phyloP scores from a whole-genome alignment of 2,888 invertebrate genomes.

The Nymphalis urticae region DNA sequence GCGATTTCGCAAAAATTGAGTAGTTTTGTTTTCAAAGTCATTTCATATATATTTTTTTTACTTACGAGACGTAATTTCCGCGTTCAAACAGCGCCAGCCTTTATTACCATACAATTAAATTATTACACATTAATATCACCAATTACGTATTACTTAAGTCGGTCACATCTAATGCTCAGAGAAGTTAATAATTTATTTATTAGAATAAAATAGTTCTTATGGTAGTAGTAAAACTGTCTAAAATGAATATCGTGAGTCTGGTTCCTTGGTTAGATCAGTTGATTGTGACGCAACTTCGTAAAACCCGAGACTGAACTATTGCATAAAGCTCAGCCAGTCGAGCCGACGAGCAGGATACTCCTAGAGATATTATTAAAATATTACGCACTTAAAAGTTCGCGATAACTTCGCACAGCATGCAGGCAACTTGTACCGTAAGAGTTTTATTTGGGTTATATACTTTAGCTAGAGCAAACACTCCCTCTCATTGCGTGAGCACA shows the following conservation, averaged over 20 bases:
- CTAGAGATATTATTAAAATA: neutral
- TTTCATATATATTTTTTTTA: neutral
- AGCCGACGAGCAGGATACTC: neutral
- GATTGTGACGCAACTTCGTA: slow-evolving; percentile 18
- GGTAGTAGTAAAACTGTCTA: neutral
- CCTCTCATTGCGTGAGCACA: no score
- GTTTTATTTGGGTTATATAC: no score
- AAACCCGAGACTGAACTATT: slow-evolving; percentile 2
- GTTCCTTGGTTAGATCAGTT: slow-evolving; percentile 13
- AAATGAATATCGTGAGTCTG: neutral
- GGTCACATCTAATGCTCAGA: slow-evolving; percentile 2
- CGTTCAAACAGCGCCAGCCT: neutral
- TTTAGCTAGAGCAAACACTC: no score
- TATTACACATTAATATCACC: slow-evolving; percentile 5
- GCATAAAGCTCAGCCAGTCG: slow-evolving; percentile 6
- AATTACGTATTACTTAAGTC: slow-evolving; percentile 11
- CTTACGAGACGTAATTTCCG: slow-evolving; percentile 5
- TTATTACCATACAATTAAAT: neutral
- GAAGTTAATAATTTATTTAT: neutral
- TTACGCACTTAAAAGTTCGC: no score
- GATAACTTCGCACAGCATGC: no score
- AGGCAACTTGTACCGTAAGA: no score
- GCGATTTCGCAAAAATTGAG: no score
- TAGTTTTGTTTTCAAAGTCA: no score
- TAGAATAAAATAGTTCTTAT: neutral